Evolutionary conservation across 23 tunicate species (phyloP).

Genomic region (Halocynthia aurantium): DNA sequence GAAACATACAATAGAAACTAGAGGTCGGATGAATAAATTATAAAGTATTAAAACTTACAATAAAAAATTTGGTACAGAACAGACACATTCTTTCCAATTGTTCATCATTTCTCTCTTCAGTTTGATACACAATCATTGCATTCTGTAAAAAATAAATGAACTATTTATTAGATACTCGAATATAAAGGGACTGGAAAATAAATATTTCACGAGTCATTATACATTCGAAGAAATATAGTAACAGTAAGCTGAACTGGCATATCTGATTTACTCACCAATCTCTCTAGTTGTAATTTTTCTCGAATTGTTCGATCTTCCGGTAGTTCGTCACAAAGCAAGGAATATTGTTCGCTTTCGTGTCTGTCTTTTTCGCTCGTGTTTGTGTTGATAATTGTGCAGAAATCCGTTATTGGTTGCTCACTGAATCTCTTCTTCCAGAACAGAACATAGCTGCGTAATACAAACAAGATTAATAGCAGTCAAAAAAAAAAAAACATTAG

Average conservation of each 20-base stretch:
- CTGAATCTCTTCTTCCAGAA: conserved; percentile 82
- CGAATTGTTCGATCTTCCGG: conserved; percentile 86
- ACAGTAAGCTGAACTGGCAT: not conserved
- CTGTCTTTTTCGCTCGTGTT: conserved; percentile 79
- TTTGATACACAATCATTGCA: conserved; percentile 52
- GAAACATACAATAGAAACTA: not conserved
- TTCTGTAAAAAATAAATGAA: conserved; percentile 11
- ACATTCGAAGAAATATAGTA: not conserved
- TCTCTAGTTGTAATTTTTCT: conserved; percentile 60
- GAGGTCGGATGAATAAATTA: not conserved
- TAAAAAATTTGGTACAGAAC: conserved; percentile 71
- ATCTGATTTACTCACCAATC: conserved; percentile 18
- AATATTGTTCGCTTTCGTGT: conserved; percentile 63
- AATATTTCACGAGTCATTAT: not conserved
- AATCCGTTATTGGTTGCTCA: conserved; percentile 34
- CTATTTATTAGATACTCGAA: not conserved
- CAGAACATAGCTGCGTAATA: conserved; percentile 20
- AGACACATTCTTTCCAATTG: conserved; percentile 74
- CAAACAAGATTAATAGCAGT: not conserved
- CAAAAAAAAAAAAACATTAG: no score
- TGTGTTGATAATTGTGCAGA: conserved; percentile 67
- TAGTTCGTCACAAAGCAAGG: conserved; percentile 77
- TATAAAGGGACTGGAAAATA: no score
- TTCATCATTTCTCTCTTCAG: conserved; percentile 66
- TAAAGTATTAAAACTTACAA: conserved; percentile 4